These are phyloP conservation scores for Laticauda colubrina DNA, from an alignment of 2,113 vertebrate species.

Conservation along the genomic window DNA sequence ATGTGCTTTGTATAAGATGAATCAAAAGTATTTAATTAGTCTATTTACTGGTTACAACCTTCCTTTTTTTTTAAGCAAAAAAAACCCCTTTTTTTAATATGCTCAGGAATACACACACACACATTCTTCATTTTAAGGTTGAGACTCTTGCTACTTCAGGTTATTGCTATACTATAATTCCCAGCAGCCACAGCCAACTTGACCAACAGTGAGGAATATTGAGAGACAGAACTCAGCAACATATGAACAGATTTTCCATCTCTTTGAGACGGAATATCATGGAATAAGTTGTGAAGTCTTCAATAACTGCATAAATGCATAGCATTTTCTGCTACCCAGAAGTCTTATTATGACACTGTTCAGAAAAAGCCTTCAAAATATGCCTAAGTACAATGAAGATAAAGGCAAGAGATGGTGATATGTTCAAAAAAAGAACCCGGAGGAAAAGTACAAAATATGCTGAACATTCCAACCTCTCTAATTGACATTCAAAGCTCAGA, in stretches of 20 bases:
- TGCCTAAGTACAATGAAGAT: neutral
- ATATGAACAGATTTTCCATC: neutral
- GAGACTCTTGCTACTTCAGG: neutral
- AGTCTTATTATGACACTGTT: neutral
- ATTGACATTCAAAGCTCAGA: slow-evolving; percentile 29
- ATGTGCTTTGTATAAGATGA: neutral
- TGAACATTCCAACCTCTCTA: slow-evolving; percentile 23
- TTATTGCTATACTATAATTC: neutral
- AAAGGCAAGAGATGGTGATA: accelerated
- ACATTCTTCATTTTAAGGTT: neutral
- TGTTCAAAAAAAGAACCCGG: neutral
- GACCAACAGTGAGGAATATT: neutral
- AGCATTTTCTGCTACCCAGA: neutral
- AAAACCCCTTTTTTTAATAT: neutral
- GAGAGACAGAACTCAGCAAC: neutral
- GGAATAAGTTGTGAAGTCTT: neutral
- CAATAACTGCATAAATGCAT: neutral
- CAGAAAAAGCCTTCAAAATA: neutral
- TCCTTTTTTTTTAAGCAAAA: neutral
- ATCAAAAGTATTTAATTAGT: neutral
- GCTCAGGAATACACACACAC: neutral
- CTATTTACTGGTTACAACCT: neutral
- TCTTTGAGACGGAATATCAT: neutral
- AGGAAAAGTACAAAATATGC: neutral
- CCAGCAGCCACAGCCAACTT: neutral